These are phyloP conservation scores for Neogobius melanostomus DNA, from an alignment of 2,113 vertebrate species.

Conservation along the genomic window DNA sequence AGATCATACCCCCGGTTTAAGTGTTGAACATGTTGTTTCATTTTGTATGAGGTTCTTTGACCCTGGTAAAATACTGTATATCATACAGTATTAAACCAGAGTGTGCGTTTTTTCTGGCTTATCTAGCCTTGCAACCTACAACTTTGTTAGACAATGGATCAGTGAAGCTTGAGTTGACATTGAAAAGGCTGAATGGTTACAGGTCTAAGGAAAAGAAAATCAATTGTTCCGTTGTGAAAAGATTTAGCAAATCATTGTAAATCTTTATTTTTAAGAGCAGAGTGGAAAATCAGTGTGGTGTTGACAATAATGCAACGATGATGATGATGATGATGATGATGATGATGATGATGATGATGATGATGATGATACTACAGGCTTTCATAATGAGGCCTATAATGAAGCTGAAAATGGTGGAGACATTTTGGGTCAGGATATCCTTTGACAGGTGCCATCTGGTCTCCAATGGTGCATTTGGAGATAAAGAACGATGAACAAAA, in stretches of 20 bases:
- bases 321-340: slow-evolving; percentile 49
- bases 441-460: slow-evolving; percentile 52
- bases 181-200: background rate
- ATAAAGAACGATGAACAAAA: slow-evolving; percentile 53
- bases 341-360: slow-evolving; percentile 14
- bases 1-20: too few species aligned
- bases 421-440: slow-evolving; percentile 28
- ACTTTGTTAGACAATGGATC: background rate
- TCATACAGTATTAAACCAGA: background rate
- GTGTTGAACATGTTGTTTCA: slow-evolving; percentile 4
- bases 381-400: slow-evolving; percentile 25
- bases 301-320: slow-evolving; percentile 30
- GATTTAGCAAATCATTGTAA: background rate
- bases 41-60: background rate
- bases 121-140: background rate
- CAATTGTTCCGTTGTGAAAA: background rate
- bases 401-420: slow-evolving; percentile 14
- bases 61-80: background rate
- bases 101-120: too few species aligned
- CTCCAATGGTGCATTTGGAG: slow-evolving; percentile 36
- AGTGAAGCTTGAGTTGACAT: background rate
- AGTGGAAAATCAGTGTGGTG: background rate
- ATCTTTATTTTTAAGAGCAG: background rate
- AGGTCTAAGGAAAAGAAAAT: background rate
- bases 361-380: slow-evolving; percentile 26